Conservation (phyloP, 2,888 invertebrate genomes). For the Allophyes oxyacanthae region DNA sequence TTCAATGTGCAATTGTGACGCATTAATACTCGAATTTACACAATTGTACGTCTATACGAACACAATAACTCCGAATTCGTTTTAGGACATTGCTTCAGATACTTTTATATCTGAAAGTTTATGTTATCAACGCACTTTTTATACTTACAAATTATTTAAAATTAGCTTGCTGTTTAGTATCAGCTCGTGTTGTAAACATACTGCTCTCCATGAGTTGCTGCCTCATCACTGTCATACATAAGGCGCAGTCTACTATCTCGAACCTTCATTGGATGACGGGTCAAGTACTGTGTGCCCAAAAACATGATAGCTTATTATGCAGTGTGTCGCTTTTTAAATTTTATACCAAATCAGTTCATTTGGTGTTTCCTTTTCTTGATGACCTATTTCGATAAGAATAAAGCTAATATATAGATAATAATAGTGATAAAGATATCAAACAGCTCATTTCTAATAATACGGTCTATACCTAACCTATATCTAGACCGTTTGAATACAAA, state of each 20-base stretch:
- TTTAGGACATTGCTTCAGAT: conserved; percentile 78
- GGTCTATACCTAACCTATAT: no score
- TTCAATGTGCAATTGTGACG: conserved; percentile 31
- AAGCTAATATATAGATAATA: not conserved
- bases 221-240: not conserved
- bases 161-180: conserved; percentile 36
- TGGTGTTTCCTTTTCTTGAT: conserved; percentile 8
- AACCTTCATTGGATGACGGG: not conserved
- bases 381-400: conserved; percentile 33
- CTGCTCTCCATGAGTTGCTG: conserved; percentile 11
- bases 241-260: not conserved
- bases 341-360: conserved; percentile 12
- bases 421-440: no score
- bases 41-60: conserved; percentile 42
- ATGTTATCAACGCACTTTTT: conserved; percentile 63
- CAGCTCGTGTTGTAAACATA: conserved; percentile 24
- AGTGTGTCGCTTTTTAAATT: conserved; percentile 8
- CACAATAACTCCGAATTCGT: conserved; percentile 17
- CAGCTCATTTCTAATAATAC: no score
- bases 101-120: conserved; percentile 73
- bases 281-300: conserved; percentile 27
- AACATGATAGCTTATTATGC: conserved; percentile 6
- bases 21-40: conserved; percentile 52
- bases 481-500: no score
- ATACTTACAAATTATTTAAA: conserved; percentile 43